Evolutionary conservation across 2,113 vertebrate genomes (phyloP), one percentile per base, ranked within the genome.

Genomic region (Cathartes aura): DNA sequence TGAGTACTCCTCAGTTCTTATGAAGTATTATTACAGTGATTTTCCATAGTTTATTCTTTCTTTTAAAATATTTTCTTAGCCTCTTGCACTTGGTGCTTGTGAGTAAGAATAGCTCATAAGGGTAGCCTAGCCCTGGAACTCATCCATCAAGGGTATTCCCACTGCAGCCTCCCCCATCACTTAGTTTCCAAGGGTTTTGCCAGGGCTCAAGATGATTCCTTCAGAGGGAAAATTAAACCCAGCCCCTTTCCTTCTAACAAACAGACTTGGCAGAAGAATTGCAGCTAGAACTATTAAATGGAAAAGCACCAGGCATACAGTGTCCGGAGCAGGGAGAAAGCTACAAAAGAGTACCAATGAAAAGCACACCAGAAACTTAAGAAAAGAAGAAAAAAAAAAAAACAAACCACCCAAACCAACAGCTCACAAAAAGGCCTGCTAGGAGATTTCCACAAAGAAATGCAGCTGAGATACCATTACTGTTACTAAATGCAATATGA

Each of bases 141-240:
- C 18, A 43, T 29, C 78, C 70, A 88, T 68, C 15, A 26, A 64
- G 76, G 24, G 22, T 72, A 85, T 70, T 79, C 83, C 48, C 42
- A n/a, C n/a, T 81, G 42, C 32, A 94, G 38, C 27, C 24, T 90
- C 36, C 70, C 15, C 34, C 47, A 67, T 24, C 26, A 70, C 62
- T 73, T 42, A 53, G 52, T 85, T 95, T 96, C 89, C 60, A 59
- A 94, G 34, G 8, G 26, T 64, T 93, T 96, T 95, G 18, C 82
- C 68, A 85, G 56, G 19, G 23, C 26, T 91, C 36, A 36, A 48
- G 60, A 94, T 38, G 36, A 42, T 76, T 91, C 67, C 74, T 90
- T 88, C 82, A 73, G 34, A 8, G 1, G 13, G 36, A 85, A 82
- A 87, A 87, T 75, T 47, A 89, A 93, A 94, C 8, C 7, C 30